Evolutionary conservation across 2,888 invertebrate species (phyloP).

Genomic region (Helleia helle): DNA sequence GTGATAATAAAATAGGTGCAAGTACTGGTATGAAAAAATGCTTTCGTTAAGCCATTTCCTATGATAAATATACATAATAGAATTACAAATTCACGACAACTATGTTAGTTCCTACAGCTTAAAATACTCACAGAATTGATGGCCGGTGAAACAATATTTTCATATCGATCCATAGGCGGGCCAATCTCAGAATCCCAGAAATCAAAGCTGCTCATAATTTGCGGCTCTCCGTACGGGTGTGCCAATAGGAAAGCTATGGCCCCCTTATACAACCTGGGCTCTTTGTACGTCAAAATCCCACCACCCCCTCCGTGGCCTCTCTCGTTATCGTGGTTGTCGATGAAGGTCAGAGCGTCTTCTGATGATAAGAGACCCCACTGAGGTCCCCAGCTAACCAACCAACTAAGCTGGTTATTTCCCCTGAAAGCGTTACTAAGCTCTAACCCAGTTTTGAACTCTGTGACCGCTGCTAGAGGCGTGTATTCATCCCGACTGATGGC

Average conservation of each 20-base stretch:
- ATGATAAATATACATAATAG: no score
- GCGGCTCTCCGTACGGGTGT: slow-evolving; percentile 84
- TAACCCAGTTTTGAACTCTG: slow-evolving; percentile 73
- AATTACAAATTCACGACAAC: no score
- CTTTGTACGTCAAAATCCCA: slow-evolving; percentile 76
- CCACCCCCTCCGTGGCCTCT: slow-evolving; percentile 76
- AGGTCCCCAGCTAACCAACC: slow-evolving; percentile 76
- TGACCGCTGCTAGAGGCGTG: slow-evolving; percentile 76
- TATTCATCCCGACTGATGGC: slow-evolving; percentile 68
- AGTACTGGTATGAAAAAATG: no score
- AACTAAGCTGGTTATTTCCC: slow-evolving; percentile 72
- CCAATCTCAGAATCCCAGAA: slow-evolving; percentile 78
- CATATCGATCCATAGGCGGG: slow-evolving; percentile 77
- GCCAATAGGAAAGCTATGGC: slow-evolving; percentile 91
- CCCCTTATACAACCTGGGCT: slow-evolving; percentile 78
- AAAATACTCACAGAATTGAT: slow-evolving; percentile 69
- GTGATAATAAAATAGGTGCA: no score
- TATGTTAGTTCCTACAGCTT: no score
- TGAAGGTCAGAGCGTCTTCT: slow-evolving; percentile 77
- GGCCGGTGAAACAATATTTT: slow-evolving; percentile 76
- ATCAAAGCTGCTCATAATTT: slow-evolving; percentile 89
- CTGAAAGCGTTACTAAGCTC: slow-evolving; percentile 55
- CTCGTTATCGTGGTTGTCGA: slow-evolving; percentile 90
- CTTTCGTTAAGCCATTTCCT: no score
- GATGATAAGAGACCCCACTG: slow-evolving; percentile 76